Evolutionary conservation across 2,888 invertebrate genomes (phyloP), one percentile per base, ranked within the genome.

Genomic region (Amblyjoppa proteus): DNA sequence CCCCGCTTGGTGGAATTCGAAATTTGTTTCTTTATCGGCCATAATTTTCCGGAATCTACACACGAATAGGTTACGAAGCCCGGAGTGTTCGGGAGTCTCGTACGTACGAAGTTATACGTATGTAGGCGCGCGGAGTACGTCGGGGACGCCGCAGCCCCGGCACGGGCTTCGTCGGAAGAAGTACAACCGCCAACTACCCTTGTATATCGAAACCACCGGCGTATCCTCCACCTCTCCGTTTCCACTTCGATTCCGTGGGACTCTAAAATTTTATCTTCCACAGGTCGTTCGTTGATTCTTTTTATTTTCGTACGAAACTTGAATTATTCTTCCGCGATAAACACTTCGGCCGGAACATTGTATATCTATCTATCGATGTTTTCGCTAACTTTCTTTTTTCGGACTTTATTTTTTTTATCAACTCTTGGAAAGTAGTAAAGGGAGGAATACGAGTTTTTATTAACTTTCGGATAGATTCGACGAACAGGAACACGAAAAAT

Each of bases 11-110:
- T 78, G 91, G 92, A 93, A 93, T 93, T 92, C 87, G 89, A 91
- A 93, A 93, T 93, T 93, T 93, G 93, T 93, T 93, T 93, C 93
- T 93, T 93, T 93, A 93, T 93, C 93, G 93, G 91, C 91, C 91
- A 93, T 93, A 93, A 93, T 93, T 93, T 93, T 92, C 88, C 89
- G 87, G 91, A 90, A 92, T 92, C 93, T 91, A 92, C 92, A 90
- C 92, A 90, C 91, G 91, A 92, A 93, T 93, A 92, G 92, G 89
- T 92, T 87, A 85, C 74, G 84, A 80, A 69, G 64, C 66, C 68
- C 78, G 84, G 34, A 79, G 70, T 58, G 51, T 28, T 80, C 53
- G 25, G 41, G 28, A 74, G 66, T 73, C 74, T 77, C 38, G 66
- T 71, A 25, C 80, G 80, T 68, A 76, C 81, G 75, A 70, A 79